These are phyloP conservation scores for Pangasius krempfi DNA, from an alignment of 2,797 vertebrate genomes.

Conservation along the genomic window DNA sequence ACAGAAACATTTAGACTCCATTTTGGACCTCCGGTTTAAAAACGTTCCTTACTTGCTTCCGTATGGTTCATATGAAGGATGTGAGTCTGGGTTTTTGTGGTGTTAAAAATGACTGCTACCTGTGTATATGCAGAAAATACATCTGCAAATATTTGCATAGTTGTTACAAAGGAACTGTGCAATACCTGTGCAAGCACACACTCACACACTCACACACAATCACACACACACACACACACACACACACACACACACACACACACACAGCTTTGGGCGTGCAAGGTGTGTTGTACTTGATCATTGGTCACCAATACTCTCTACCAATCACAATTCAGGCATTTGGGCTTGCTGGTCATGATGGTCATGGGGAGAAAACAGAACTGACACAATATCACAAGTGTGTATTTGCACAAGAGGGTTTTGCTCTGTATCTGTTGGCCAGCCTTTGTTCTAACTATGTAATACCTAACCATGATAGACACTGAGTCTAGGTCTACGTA, in stretches of 20 bases:
- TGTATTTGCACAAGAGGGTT: background rate
- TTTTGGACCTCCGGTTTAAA: constrained; percentile 20
- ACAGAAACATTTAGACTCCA: constrained; percentile 36
- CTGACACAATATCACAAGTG: background rate
- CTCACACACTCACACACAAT: constrained; percentile 7
- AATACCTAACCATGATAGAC: background rate
- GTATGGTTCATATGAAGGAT: background rate
- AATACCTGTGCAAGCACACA: constrained; percentile 22
- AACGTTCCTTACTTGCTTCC: background rate
- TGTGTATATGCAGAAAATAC: background rate
- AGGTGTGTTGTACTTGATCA: background rate
- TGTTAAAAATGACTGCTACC: background rate
- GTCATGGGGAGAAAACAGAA: background rate
- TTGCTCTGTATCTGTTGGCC: background rate
- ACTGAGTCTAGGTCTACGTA: background rate
- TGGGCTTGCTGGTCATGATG: background rate
- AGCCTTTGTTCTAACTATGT: background rate
- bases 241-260: constrained; percentile 1
- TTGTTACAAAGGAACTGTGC: constrained; percentile 11
- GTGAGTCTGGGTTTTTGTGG: background rate
- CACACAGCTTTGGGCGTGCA: background rate
- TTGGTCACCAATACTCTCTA: background rate
- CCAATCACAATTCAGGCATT: background rate
- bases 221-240: background rate
- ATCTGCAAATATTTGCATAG: constrained; percentile 37